phyloP scores from a whole-genome alignment of 2,113 vertebrate species.

The Anser brachyrhynchus region DNA sequence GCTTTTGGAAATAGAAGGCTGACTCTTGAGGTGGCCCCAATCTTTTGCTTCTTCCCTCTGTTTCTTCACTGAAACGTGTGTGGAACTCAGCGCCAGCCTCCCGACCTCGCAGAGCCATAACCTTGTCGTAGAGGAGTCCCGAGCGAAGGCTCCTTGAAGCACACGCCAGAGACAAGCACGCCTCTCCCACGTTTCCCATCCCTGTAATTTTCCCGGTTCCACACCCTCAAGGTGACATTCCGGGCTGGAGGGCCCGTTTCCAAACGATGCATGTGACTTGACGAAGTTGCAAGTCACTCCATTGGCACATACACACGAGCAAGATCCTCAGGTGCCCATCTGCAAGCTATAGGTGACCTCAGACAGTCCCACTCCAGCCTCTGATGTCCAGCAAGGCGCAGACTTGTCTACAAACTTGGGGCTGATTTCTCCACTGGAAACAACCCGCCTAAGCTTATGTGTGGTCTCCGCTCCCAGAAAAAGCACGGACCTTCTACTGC shows the following conservation, averaged over 20 bases:
- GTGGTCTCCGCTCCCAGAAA: not conserved
- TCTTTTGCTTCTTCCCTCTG: not conserved
- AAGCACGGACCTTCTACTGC: not conserved
- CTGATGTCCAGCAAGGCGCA: accelerated
- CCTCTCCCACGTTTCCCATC: not conserved
- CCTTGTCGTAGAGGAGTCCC: not conserved
- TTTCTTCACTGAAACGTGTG: not conserved
- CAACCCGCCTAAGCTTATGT: accelerated
- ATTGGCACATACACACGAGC: not conserved
- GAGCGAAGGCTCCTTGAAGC: not conserved
- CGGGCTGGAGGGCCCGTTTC: not conserved
- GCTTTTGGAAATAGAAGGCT: not conserved
- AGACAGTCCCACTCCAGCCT: not conserved
- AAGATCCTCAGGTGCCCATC: conserved; percentile 6
- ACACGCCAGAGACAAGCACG: not conserved
- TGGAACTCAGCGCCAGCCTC: accelerated
- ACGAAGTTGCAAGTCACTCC: conserved; percentile 33
- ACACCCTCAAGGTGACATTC: conserved; percentile 17
- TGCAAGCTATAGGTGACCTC: not conserved
- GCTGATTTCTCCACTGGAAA: not conserved
- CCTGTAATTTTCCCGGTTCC: not conserved
- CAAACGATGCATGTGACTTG: not conserved
- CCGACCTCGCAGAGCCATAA: not conserved
- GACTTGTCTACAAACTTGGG: not conserved
- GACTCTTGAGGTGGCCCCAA: not conserved